Base-by-base conservation (phyloP, 2,113 vertebrate genomes). In the Emydocephalus ijimae region DNA sequence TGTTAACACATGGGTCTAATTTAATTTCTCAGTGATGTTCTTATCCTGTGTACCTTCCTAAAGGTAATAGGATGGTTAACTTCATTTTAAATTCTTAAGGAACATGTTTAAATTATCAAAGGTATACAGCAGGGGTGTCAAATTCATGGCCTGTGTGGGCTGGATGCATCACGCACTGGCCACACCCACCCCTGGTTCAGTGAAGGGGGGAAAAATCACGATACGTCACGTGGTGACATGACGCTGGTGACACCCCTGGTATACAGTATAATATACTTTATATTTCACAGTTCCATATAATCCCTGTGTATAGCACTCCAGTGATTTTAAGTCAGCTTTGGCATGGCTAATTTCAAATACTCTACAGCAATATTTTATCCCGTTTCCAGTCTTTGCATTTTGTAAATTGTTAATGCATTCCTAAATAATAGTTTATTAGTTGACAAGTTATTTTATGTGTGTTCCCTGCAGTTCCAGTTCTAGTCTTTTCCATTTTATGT, bases 71-170 rank as follows among this genome's bases (percentile, higher is more conserved):
- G 55, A 34, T 45, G 88, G 54, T 61, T 61, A 39, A 23, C 23
- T 43, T 59, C 14, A 23, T 59, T 26, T 87, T 52, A 52, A 87
- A 45, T 48, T 21, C 45, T 87, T 87, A 50, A 24, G 5, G 23
- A 48, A 87, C 24, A 5, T 52, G 18, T 50, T 87, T 87, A 24
- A 50, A 87, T 26, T 52, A 24, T 86, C 20, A 86, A 0, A 48
- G 43, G 23, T 85, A 20, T 45, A 50, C 12, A 87, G 43, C 55
- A 56, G 55, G 55, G 18, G 18, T 56, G 18, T 56, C 18, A 56
- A 21, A 56, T 20, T 21, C 1, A 5, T 20, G 4, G 55, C 5
- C 55, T 1, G 1, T 1, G 1, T 1, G 0, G 56, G 56, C 56
- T 7, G 56, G 20, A 57, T 57, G 20, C 56, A 1, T 56, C 55